Evolutionary conservation across 2,888 invertebrate species (phyloP), one percentile per base, ranked within the genome.

Genomic region (Loripinus fragilis): DNA sequence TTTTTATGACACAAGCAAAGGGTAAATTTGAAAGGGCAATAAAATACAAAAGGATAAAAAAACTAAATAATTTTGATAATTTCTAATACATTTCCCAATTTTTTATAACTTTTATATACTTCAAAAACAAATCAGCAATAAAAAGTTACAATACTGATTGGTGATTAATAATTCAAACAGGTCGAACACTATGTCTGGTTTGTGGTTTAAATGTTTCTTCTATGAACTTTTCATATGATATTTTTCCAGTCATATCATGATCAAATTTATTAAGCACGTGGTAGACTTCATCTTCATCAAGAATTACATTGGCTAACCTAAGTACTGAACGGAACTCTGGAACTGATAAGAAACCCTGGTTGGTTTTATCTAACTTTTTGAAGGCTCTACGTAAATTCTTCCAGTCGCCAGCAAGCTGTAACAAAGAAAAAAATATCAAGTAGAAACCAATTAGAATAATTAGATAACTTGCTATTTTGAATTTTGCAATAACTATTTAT

Each of bases 231-330:
- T 91, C 89, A 80, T 93, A 93, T 25, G 89, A 83, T 50, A 93
- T 91, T 79, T 90, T 91, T 20, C 93, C 93, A 5, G 90, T 86
- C 87, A 93, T 88, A 75, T 90, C 88, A n/a, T 91, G 85, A 79
- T 93, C 93, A 80, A 93, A 93, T 76, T 88, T 86, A 45, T 86
- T 89, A 85, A 93, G 87, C 65, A 93, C 87, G 66, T 93, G 91
- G 70, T 92, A 93, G 8, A 92, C 90, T 70, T 93, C 93, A 35
- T 93, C 93, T 74, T 93, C 93, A 60, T 91, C 90, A 25, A 93
- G 83, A n/a, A 90, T 80, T 0, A 93, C 90, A 74, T 93, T 92
- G 68, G 91, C 91, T 35, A 92, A 86, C 80, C 91, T 92, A n/a
- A 93, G 88, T 8, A 93, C 92, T 2, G 92, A 91, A 8, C 92